These are phyloP conservation scores for Plotosus lineatus DNA, from an alignment of 2,113 vertebrate genomes.

Conservation along the genomic window DNA sequence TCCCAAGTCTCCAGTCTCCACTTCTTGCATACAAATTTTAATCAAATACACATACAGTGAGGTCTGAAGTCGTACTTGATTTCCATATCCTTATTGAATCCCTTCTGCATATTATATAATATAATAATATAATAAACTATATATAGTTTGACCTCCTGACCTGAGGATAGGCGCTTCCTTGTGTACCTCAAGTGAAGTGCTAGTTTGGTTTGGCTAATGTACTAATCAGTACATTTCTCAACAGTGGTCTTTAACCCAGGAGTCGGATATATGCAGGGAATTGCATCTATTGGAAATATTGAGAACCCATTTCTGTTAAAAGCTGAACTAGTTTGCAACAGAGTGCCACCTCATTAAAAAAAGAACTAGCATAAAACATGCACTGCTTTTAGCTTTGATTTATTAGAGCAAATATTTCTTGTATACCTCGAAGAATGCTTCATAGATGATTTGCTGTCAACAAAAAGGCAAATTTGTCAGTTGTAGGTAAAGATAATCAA, in stretches of 20 bases:
- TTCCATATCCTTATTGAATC: too few species aligned
- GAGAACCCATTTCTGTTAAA: neutral
- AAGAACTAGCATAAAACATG: neutral
- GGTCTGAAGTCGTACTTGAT: too few species aligned
- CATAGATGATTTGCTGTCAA: neutral
- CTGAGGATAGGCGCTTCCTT: neutral
- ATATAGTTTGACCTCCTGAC: neutral
- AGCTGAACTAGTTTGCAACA: neutral
- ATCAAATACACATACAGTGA: neutral
- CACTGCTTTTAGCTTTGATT: neutral
- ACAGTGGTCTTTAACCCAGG: neutral
- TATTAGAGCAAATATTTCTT: neutral
- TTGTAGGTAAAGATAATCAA: neutral
- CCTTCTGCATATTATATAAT: too few species aligned
- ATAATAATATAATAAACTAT: too few species aligned
- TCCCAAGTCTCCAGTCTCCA: neutral
- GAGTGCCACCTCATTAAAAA: neutral
- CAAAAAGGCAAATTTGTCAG: neutral
- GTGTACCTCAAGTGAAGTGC: too few species aligned
- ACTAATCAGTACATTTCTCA: neutral
- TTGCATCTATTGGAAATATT: neutral
- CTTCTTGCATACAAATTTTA: neutral
- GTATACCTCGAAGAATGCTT: neutral
- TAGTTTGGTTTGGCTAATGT: neutral
- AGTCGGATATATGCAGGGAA: neutral